Conservation (phyloP, 2,888 invertebrate genomes). For the Strigamia maritima region DNA sequence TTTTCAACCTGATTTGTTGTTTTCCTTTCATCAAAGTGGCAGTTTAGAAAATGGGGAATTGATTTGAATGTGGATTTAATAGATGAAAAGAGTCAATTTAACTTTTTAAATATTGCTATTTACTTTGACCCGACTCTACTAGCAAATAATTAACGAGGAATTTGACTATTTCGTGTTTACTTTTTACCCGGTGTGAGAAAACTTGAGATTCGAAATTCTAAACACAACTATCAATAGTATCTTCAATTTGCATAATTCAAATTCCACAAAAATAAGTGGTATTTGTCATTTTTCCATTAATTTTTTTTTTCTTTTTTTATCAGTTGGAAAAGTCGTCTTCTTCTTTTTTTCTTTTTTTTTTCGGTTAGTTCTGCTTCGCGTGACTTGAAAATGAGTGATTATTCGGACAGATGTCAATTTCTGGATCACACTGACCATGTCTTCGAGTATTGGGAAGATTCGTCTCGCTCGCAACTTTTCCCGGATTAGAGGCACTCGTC, state of each 20-base stretch:
- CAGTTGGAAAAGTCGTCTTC: background rate
- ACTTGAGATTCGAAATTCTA: background rate
- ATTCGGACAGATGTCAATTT: background rate
- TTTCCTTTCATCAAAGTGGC: no score
- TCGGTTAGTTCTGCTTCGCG: background rate
- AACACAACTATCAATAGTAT: background rate
- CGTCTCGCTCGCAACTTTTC: background rate
- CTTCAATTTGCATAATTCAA: background rate
- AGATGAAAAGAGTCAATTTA: no score
- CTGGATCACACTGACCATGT: background rate
- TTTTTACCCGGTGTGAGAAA: background rate
- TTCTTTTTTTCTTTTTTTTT: background rate
- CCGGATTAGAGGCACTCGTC: conserved; percentile 6
- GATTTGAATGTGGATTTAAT: background rate
- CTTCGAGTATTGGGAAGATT: background rate
- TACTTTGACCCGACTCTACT: no score
- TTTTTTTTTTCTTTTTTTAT: background rate
- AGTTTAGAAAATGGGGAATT: background rate
- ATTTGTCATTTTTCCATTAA: background rate
- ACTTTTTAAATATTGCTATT: background rate
- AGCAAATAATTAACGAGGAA: no score
- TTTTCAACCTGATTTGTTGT: no score
- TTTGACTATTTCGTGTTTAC: no score
- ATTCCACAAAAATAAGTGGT: conserved; percentile 1
- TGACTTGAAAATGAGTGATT: background rate